phyloP scores from a whole-genome alignment of 1,140 invertebrate genomes.

The Drosophila repletoides region DNA sequence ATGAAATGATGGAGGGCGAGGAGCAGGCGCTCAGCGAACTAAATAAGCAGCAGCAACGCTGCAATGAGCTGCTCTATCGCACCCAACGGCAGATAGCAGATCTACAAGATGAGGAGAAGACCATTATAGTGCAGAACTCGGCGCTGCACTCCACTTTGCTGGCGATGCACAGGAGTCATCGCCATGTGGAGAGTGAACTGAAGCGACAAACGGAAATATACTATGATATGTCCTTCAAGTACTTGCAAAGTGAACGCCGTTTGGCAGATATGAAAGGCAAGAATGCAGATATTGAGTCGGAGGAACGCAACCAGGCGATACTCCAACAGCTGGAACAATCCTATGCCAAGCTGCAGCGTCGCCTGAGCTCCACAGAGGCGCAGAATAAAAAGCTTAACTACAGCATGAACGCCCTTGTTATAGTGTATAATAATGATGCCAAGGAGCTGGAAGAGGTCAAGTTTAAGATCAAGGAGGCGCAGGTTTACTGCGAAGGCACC shows the following conservation, averaged over 20 bases:
- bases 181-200: slow-evolving; percentile 44
- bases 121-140: slow-evolving; percentile 47
- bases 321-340: slow-evolving; percentile 53
- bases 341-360: slow-evolving; percentile 46
- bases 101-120: slow-evolving; percentile 56
- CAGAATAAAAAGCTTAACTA: slow-evolving; percentile 84
- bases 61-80: slow-evolving; percentile 68
- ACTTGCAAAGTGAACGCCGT: slow-evolving; percentile 47
- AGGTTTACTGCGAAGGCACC: slow-evolving; percentile 83
- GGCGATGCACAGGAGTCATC: slow-evolving; percentile 50
- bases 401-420: slow-evolving; percentile 82
- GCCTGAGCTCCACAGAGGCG: slow-evolving; percentile 78
- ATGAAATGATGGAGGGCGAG: slow-evolving; percentile 73
- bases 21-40: slow-evolving; percentile 44
- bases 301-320: slow-evolving; percentile 38
- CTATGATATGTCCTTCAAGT: slow-evolving; percentile 70
- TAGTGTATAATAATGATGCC: slow-evolving; percentile 74
- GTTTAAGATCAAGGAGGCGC: slow-evolving; percentile 83
- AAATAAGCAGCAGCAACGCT: slow-evolving; percentile 61
- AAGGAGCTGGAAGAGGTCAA: slow-evolving; percentile 56
- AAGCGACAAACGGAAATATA: slow-evolving; percentile 72
- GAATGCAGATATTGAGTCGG: slow-evolving; percentile 51
- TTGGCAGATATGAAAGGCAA: slow-evolving; percentile 42
- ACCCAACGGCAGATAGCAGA: slow-evolving; percentile 62
- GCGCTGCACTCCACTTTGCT: slow-evolving; percentile 40